A percentile compares a stretch with the other conserved stretches of the same genome.
Conservation (phyloP, 2,888 invertebrate species). For the Acleris emargana region DNA sequence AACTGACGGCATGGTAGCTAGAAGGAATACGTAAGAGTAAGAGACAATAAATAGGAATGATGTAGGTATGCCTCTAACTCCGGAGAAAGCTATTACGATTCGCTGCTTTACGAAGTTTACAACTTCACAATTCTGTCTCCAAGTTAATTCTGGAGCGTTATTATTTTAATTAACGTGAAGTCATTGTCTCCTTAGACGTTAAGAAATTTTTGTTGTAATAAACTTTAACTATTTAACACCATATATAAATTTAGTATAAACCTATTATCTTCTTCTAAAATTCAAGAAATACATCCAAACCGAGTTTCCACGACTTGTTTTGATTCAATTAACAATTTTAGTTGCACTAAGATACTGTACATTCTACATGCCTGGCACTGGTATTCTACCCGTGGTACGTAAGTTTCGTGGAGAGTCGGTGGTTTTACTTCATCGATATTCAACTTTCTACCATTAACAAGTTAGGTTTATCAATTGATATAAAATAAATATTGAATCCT, state of each 20-base stretch:
- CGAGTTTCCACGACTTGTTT: slow-evolving; percentile 5
- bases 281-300: too few species aligned
- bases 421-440: too few species aligned
- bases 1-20: too few species aligned
- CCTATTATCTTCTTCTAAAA: too few species aligned
- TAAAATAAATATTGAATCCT: not conserved
- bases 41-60: not conserved
- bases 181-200: slow-evolving; percentile 14
- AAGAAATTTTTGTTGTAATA: slow-evolving; percentile 19
- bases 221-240: slow-evolving; percentile 21
- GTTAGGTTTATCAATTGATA: too few species aligned
- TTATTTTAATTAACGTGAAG: slow-evolving; percentile 33
- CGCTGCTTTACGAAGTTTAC: slow-evolving; percentile 17
- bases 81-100: slow-evolving; percentile 11
- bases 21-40: not conserved
- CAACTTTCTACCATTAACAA: too few species aligned
- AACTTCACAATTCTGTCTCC: slow-evolving; percentile 31
- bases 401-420: not conserved
- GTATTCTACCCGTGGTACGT: not conserved
- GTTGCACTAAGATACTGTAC: not conserved
- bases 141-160: slow-evolving; percentile 20
- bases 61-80: not conserved
- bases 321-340: slow-evolving; percentile 8
- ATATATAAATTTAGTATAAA: too few species aligned
- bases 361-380: not conserved